Percentiles rank a stretch among this genome's conserved stretches.
Evolutionary conservation across 1,140 invertebrate species (phyloP).

Genomic region (Formica exsecta): DNA sequence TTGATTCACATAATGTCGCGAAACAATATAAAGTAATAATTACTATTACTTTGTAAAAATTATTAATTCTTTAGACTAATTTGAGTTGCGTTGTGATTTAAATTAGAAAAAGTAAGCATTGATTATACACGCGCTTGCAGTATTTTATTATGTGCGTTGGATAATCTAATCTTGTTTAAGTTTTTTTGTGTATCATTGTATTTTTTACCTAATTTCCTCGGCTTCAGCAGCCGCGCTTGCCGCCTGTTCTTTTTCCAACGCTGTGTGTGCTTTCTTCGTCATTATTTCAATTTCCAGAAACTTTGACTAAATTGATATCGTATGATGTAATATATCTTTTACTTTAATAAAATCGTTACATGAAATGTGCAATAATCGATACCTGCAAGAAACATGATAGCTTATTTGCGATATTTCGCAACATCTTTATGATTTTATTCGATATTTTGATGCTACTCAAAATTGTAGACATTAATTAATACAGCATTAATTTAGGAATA

Average conservation of each 20-base stretch:
- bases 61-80: no score
- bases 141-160: background rate
- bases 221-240: conserved; percentile 63
- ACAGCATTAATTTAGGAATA: background rate
- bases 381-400: conserved; percentile 11
- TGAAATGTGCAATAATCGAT: background rate
- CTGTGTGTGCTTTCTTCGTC: conserved; percentile 62
- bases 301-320: conserved; percentile 32
- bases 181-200: background rate
- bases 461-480: background rate
- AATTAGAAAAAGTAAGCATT: no score
- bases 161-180: background rate
- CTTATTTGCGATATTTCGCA: background rate
- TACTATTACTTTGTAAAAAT: no score
- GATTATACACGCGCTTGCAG: background rate
- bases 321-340: conserved; percentile 15
- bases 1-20: background rate
- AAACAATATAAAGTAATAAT: no score
- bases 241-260: conserved; percentile 64
- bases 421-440: background rate
- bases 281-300: conserved; percentile 26
- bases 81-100: no score
- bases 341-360: conserved; percentile 17
- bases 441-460: background rate
- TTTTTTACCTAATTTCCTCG: conserved; percentile 64